Evolutionary conservation across 1,140 invertebrate species (phyloP).

Genomic region (Drosophila tropicalis): DNA sequence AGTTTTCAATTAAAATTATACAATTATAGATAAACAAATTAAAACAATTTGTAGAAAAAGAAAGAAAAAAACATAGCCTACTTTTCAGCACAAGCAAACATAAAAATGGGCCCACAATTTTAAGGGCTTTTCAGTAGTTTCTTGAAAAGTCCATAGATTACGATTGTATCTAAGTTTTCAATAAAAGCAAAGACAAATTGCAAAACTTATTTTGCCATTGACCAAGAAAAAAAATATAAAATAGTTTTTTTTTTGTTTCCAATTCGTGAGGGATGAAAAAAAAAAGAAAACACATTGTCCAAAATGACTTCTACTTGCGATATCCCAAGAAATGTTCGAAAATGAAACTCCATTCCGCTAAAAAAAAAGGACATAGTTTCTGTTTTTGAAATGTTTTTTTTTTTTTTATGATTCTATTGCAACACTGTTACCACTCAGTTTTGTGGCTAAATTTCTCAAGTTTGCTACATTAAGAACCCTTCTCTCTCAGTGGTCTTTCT

Average conservation of each 20-base stretch:
- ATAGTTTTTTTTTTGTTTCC: too few species aligned
- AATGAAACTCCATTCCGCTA: background rate
- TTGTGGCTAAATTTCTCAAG: constrained; percentile 11
- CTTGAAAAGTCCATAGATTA: too few species aligned
- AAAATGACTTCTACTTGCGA: background rate
- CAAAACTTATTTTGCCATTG: background rate
- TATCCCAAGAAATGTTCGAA: background rate
- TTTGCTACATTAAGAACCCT: constrained; percentile 9
- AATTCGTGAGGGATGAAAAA: too few species aligned
- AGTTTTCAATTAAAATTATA: too few species aligned
- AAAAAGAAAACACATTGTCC: background rate
- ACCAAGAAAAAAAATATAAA: background rate
- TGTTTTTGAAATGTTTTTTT: background rate
- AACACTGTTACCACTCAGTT: constrained; percentile 22
- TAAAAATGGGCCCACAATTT: background rate
- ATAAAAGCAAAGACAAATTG: background rate
- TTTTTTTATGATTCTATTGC: constrained; percentile 22
- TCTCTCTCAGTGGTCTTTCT: background rate
- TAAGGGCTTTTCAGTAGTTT: too few species aligned
- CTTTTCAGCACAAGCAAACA: background rate
- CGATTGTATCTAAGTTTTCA: background rate
- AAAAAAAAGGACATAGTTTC: background rate
- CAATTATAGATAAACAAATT: too few species aligned
- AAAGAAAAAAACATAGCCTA: background rate
- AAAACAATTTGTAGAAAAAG: too few species aligned